Percentiles rank a stretch among this genome's conserved stretches.
Conservation (phyloP, 2,797 vertebrate genomes). For the Galago senegalensis region DNA sequence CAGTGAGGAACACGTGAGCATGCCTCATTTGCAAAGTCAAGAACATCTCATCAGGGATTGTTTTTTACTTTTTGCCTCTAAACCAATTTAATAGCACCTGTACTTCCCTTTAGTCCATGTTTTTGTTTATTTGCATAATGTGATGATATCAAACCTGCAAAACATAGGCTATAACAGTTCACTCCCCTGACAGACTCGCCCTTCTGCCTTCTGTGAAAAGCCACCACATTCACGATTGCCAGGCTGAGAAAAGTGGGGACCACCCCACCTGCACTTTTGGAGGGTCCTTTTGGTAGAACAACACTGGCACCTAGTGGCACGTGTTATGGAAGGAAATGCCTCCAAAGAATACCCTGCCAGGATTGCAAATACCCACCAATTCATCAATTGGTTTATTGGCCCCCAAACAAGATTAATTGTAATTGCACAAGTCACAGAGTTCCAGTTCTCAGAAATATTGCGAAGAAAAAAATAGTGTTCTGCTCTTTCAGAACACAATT, state of each 20-base stretch:
- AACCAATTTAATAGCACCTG: background rate
- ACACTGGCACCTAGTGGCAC: constrained; percentile 85
- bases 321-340: background rate
- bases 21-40: background rate
- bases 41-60: background rate
- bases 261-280: constrained; percentile 46
- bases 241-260: background rate
- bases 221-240: background rate
- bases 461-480: background rate
- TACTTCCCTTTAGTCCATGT: background rate
- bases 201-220: background rate
- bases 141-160: background rate
- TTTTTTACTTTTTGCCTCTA: background rate
- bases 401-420: background rate
- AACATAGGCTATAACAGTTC: background rate
- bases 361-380: too few relatives aligned
- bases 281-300: constrained; percentile 69
- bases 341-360: background rate
- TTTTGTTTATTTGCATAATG: background rate
- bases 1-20: background rate
- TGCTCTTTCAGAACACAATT: background rate
- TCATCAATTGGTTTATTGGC: background rate
- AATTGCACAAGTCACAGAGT: background rate
- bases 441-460: background rate
- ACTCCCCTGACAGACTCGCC: background rate